These are phyloP conservation scores for Agonum fuliginosum DNA, from an alignment of 2,888 invertebrate species.

Conservation along the genomic window DNA sequence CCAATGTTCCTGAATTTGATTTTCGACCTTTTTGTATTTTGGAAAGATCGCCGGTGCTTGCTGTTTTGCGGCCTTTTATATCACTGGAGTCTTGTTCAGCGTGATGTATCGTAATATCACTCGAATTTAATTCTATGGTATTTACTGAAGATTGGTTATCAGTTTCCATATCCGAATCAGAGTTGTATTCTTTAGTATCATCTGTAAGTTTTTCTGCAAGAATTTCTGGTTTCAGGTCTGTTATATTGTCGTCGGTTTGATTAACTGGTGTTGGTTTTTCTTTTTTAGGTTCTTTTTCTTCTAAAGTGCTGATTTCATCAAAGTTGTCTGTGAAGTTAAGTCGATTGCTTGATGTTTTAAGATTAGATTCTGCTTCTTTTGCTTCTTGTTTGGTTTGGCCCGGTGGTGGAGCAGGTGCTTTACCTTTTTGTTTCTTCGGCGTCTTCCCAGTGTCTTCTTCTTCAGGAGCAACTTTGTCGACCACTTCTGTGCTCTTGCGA, in stretches of 20 bases:
- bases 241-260: conserved; percentile 66
- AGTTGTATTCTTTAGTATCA: conserved; percentile 68
- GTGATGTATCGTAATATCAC: conserved; percentile 85
- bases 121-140: conserved; percentile 83
- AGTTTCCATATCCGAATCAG: conserved; percentile 75
- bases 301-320: conserved; percentile 75
- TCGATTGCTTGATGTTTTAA: conserved; percentile 66
- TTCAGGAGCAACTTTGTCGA: conserved; percentile 50
- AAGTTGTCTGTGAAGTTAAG: conserved; percentile 72
- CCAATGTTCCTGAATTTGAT: conserved; percentile 76
- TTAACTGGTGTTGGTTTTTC: conserved; percentile 74
- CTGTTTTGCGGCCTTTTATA: conserved; percentile 82
- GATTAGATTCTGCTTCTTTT: conserved; percentile 18
- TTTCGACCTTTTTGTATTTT: conserved; percentile 77
- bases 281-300: conserved; percentile 72
- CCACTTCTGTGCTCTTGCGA: conserved; percentile 75
- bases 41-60: conserved; percentile 86
- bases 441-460: conserved; percentile 70
- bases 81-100: conserved; percentile 78
- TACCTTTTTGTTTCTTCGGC: conserved; percentile 80
- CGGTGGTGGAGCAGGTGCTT: conserved; percentile 82
- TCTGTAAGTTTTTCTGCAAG: conserved; percentile 56
- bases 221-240: conserved; percentile 55
- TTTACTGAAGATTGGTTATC: conserved; percentile 74
- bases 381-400: conserved; percentile 47